Base-by-base conservation (phyloP, 2,797 vertebrate species). In the Syngnathus rostellatus region DNA sequence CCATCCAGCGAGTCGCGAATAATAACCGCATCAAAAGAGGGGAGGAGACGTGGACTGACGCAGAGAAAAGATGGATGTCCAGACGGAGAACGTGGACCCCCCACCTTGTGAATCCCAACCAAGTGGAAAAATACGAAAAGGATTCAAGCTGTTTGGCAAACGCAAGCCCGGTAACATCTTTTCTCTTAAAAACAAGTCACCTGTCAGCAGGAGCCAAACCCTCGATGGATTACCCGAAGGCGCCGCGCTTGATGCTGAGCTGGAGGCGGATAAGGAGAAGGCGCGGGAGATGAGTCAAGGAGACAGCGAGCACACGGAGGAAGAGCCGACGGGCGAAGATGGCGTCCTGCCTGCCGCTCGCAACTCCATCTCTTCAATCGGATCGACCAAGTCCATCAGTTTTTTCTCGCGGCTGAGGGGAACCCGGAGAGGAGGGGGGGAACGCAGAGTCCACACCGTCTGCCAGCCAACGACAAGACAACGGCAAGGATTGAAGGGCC, bases 81-180 rank as follows among this genome's bases (percentile, higher is more conserved):
- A 92, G 80, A 92, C 86, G 57, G 96, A 97, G 69, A 92, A 89
- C 78, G 88, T 86, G 65, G 91, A 94, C 72, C 90, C 93, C 78
- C 91, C 92, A 79, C 88, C 92, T 73, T 88, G 91, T 85, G 95
- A 96, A 83, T 90, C 94, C 63, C 95, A 92, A 88, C 92, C 94
- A 68, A 90, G 94, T 80, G 94, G 95, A 72, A 97, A 93, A 92
- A 97, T 96, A 76, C 94, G 95, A 83, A 98, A 94, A 83, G 94
- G 96, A 77, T 96, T 99, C 87, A 99, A 98, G 87, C 89, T 99
- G 75, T 98, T 99, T 79, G 93, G 92, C 83, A 96, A 94, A 83
- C 93, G 94, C 86, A 95, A 93, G 79, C 89, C 95, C 71, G 94
- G 93, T 85, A 91, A 92, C 87, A 96, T 99, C 81, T 99, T 99